These are phyloP conservation scores for Alcis repandata DNA, from an alignment of 2,888 invertebrate species.

Conservation along the genomic window DNA sequence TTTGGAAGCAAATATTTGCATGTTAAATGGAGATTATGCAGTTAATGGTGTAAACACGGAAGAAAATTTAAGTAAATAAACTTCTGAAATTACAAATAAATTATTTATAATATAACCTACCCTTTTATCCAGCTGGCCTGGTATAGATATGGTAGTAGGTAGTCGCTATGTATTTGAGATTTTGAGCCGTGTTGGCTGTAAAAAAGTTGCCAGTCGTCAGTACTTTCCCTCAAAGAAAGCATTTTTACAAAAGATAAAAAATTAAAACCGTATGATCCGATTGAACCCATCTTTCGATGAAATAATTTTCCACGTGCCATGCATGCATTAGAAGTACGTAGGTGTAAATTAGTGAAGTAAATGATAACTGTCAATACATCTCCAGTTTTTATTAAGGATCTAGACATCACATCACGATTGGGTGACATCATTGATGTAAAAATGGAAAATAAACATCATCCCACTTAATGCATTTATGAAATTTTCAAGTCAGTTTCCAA, in stretches of 20 bases:
- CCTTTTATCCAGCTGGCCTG: too few relatives aligned
- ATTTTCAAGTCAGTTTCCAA: conserved; percentile 32
- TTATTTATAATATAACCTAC: too few relatives aligned
- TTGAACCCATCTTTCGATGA: background rate
- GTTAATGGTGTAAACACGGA: background rate
- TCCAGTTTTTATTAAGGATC: conserved; percentile 49
- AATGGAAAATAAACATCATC: conserved; percentile 55
- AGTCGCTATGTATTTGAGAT: too few relatives aligned
- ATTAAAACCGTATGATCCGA: too few relatives aligned
- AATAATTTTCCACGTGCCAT: conserved; percentile 33
- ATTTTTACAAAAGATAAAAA: too few relatives aligned
- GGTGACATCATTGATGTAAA: conserved; percentile 69
- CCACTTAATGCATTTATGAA: conserved; percentile 42
- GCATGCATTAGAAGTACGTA: conserved; percentile 26
- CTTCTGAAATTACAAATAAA: too few relatives aligned
- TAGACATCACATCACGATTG: conserved; percentile 50
- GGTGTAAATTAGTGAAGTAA: conserved; percentile 43
- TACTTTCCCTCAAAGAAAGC: background rate
- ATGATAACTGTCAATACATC: conserved; percentile 49
- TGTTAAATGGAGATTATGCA: conserved; percentile 7
- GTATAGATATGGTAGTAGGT: too few relatives aligned
- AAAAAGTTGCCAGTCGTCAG: background rate
- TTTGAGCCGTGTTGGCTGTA: background rate
- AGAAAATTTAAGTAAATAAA: background rate
- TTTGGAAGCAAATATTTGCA: conserved; percentile 26